A percentile compares a stretch with the other conserved stretches of the same genome.
phyloP scores from a whole-genome alignment of 2,113 vertebrate species.

The Bufo gargarizans region DNA sequence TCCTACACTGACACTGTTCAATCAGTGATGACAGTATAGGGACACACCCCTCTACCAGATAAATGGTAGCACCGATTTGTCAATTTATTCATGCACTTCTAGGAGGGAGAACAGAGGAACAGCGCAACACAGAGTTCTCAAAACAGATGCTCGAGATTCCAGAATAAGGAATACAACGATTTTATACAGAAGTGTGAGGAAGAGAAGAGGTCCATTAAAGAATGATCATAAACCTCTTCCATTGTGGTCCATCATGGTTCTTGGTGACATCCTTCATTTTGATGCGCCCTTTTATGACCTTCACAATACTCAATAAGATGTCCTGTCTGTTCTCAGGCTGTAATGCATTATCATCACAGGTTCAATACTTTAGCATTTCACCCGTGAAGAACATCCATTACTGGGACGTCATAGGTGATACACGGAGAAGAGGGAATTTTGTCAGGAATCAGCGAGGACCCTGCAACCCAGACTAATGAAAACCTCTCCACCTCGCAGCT shows the following conservation, averaged over 20 bases:
- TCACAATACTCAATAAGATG: not conserved
- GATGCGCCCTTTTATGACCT: not conserved
- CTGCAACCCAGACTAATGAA: not conserved
- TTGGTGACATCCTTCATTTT: not conserved
- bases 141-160: no score
- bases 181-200: no score
- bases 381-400: not conserved
- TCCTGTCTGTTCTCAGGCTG: not conserved
- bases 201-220: no score
- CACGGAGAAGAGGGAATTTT: not conserved
- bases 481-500: not conserved
- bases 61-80: no score
- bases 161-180: no score
- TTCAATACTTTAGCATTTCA: constrained; percentile 12
- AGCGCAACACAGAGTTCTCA: no score
- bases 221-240: not conserved
- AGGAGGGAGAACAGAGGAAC: no score
- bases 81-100: no score
- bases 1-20: no score
- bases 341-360: not conserved
- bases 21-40: no score
- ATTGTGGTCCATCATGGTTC: not conserved
- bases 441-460: not conserved
- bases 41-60: no score
- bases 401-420: not conserved